Evolutionary conservation across 2,888 invertebrate species (phyloP).

Genomic region (Apoderus coryli): DNA sequence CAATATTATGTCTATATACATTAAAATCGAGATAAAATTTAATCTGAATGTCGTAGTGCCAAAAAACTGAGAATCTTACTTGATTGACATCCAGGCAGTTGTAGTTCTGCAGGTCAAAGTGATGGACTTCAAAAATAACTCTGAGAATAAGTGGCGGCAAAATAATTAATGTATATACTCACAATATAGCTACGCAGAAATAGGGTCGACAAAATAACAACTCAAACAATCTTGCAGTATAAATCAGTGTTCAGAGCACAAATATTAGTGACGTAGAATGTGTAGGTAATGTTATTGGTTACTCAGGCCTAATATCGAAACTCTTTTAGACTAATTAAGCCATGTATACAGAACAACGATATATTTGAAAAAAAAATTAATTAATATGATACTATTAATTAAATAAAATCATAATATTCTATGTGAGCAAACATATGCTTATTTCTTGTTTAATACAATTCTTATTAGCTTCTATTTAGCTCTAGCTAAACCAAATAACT

Average conservation of each 20-base stretch:
- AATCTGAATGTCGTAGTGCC: no score
- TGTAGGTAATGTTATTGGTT: slow-evolving; percentile 27
- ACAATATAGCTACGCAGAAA: no score
- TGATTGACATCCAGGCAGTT: no score
- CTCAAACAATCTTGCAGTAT: slow-evolving; percentile 23
- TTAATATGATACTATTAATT: slow-evolving; percentile 25
- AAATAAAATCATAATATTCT: slow-evolving; percentile 17
- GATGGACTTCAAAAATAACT: no score
- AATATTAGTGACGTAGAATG: slow-evolving; percentile 26
- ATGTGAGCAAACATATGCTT: slow-evolving; percentile 33
- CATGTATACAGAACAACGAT: slow-evolving; percentile 36
- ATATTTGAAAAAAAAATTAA: slow-evolving; percentile 33
- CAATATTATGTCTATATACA: no score
- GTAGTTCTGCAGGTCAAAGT: no score
- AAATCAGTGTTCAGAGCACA: slow-evolving; percentile 21
- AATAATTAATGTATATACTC: no score
- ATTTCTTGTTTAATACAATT: slow-evolving; percentile 32
- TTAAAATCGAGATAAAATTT: no score
- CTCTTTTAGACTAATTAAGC: slow-evolving; percentile 35
- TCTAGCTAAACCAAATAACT: slow-evolving; percentile 28
- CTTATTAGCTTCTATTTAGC: slow-evolving; percentile 34
- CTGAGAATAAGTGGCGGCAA: no score
- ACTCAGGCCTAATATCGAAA: slow-evolving; percentile 35
- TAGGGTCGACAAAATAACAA: no score
- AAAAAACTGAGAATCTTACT: no score